These are phyloP conservation scores for Ptychochromis oligacanthus DNA, from an alignment of 2,113 vertebrate genomes.

Conservation along the genomic window DNA sequence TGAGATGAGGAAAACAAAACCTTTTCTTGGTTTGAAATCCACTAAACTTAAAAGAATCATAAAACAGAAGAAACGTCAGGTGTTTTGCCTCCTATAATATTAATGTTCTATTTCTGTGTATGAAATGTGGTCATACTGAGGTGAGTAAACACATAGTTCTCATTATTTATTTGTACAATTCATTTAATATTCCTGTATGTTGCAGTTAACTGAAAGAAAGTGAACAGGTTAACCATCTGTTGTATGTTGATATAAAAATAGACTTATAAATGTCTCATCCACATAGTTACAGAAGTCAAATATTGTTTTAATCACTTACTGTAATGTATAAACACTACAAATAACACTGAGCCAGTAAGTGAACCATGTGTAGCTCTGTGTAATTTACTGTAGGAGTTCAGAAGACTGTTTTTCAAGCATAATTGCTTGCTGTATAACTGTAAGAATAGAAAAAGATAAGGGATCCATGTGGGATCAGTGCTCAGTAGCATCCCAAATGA, in stretches of 20 bases:
- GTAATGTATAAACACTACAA: not conserved
- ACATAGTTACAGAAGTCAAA: not conserved
- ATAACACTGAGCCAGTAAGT: not conserved
- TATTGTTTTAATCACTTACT: not conserved
- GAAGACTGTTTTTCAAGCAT: not conserved
- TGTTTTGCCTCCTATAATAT: not conserved
- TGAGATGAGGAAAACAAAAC: not conserved
- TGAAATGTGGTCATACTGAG: not conserved
- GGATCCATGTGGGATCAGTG: constrained; percentile 1
- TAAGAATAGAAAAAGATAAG: not conserved
- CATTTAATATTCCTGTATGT: not conserved
- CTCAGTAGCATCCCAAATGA: constrained; percentile 14
- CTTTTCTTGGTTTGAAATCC: not conserved
- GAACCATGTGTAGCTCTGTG: not conserved
- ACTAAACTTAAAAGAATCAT: not conserved
- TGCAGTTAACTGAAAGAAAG: not conserved
- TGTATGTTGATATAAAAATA: not conserved
- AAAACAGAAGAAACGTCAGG: not conserved
- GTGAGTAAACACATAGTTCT: not conserved
- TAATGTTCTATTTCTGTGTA: not conserved
- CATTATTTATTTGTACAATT: not conserved
- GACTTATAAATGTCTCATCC: too few species aligned
- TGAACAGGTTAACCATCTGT: not conserved
- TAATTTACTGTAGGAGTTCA: not conserved
- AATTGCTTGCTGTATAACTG: not conserved